phyloP scores from a whole-genome alignment of 2,888 invertebrate genomes.

The Nomada flava region DNA sequence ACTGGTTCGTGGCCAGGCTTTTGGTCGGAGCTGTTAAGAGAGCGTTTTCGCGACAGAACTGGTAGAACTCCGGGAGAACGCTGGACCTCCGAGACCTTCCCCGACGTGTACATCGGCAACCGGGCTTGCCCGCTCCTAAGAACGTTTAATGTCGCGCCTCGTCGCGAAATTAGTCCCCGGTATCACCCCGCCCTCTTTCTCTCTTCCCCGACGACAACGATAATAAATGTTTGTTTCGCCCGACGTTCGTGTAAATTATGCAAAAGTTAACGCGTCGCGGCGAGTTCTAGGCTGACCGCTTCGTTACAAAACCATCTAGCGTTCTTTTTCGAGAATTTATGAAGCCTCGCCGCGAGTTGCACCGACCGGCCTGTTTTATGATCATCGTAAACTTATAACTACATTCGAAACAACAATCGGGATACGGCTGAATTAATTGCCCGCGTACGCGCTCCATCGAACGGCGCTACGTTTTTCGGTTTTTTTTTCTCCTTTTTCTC shows the following conservation, averaged over 20 bases:
- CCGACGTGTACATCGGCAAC: constrained; percentile 16
- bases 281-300: constrained; percentile 41
- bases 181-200: constrained; percentile 20
- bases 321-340: constrained; percentile 31
- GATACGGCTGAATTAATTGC: constrained; percentile 31
- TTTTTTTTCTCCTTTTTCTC: neutral
- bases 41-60: constrained; percentile 77
- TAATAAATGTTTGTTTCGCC: constrained; percentile 49
- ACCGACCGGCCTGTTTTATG: constrained; percentile 24
- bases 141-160: constrained; percentile 37
- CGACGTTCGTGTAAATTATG: constrained; percentile 45
- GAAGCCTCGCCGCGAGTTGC: constrained; percentile 12
- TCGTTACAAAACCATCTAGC: constrained; percentile 40
- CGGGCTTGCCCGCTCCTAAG: constrained; percentile 12
- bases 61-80: constrained; percentile 65
- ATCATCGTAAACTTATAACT: constrained; percentile 39
- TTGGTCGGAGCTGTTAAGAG: constrained; percentile 68
- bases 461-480: neutral
- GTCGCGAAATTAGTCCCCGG: constrained; percentile 48
- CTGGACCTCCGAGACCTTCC: constrained; percentile 54
- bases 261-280: constrained; percentile 56
- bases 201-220: constrained; percentile 15
- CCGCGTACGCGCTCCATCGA: constrained; percentile 16
- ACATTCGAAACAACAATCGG: constrained; percentile 27
- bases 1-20: constrained; percentile 71